Conservation (phyloP, 1,140 invertebrate genomes). For the Magallana ariakensis region DNA sequence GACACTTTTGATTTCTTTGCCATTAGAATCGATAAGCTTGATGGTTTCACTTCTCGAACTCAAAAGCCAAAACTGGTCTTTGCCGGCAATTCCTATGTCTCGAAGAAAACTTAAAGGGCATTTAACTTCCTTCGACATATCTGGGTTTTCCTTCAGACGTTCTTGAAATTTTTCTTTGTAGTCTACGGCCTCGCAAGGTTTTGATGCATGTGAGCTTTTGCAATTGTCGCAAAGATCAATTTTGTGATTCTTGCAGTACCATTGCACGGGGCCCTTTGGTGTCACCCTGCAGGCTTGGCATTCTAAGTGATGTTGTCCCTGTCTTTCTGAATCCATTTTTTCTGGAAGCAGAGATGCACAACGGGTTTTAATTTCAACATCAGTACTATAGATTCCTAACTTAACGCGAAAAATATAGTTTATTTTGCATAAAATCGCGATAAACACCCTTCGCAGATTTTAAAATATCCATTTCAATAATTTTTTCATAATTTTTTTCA, state of each 20-base stretch:
- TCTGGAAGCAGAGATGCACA: too few relatives aligned
- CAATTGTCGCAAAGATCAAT: neutral
- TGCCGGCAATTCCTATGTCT: neutral
- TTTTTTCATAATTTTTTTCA: too few relatives aligned
- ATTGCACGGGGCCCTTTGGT: neutral
- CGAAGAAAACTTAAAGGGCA: neutral
- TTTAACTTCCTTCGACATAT: neutral
- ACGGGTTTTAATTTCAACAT: too few relatives aligned
- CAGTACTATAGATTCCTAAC: too few relatives aligned
- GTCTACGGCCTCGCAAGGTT: neutral
- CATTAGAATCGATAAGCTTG: neutral
- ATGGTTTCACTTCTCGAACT: neutral
- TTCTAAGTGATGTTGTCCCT: neutral
- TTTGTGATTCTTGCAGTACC: neutral
- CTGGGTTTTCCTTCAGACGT: neutral
- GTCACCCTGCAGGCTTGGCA: neutral
- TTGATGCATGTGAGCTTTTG: neutral
- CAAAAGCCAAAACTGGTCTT: constrained; percentile 12
- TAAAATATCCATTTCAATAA: too few relatives aligned
- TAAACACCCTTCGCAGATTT: too few relatives aligned
- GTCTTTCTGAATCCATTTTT: neutral
- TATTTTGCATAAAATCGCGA: too few relatives aligned
- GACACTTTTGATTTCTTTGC: neutral
- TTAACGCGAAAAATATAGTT: too few relatives aligned
- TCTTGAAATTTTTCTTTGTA: neutral